A percentile compares a stretch with the other conserved stretches of the same genome.
These are phyloP conservation scores for Drosophila gaucha DNA, from an alignment of 2,888 invertebrate species.

Conservation along the genomic window DNA sequence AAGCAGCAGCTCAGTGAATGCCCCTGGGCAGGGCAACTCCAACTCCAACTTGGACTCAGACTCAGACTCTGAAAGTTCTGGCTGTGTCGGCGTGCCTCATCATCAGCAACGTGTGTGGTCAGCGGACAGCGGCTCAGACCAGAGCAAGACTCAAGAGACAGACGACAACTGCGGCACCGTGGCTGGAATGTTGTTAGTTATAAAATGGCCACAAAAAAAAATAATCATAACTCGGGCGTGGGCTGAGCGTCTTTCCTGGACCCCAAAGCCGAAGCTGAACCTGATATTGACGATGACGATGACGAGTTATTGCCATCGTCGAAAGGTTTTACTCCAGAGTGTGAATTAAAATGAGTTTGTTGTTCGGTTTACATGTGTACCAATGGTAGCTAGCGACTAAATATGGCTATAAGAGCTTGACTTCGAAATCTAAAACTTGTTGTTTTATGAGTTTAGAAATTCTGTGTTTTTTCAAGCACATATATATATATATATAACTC, in stretches of 20 bases:
- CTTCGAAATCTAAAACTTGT: slow-evolving; percentile 75
- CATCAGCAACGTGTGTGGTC: slow-evolving; percentile 67
- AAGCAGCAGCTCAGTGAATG: slow-evolving; percentile 46
- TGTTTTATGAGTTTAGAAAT: slow-evolving; percentile 74
- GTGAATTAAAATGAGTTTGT: slow-evolving; percentile 76
- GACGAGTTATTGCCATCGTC: slow-evolving; percentile 40
- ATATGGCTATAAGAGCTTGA: background rate
- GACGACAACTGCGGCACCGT: slow-evolving; percentile 41
- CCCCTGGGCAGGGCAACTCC: slow-evolving; percentile 31
- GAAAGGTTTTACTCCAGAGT: slow-evolving; percentile 64
- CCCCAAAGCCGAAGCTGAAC: slow-evolving; percentile 57
- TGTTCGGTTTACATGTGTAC: slow-evolving; percentile 52
- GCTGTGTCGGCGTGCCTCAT: slow-evolving; percentile 47
- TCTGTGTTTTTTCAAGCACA: slow-evolving; percentile 46
- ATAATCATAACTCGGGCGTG: slow-evolving; percentile 78
- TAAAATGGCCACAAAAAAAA: slow-evolving; percentile 73
- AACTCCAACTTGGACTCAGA: slow-evolving; percentile 1
- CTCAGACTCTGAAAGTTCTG: slow-evolving; percentile 20
- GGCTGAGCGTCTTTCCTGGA: slow-evolving; percentile 55
- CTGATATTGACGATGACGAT: slow-evolving; percentile 67
- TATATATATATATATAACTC: background rate
- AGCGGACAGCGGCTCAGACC: slow-evolving; percentile 20
- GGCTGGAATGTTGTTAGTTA: slow-evolving; percentile 75
- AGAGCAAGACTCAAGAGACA: slow-evolving; percentile 18
- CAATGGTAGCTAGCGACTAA: slow-evolving; percentile 38